Evolutionary conservation across 37 sponge, comb jelly and placozoan genomes (phyloP).

Genomic region (Amphimedon queenslandica): DNA sequence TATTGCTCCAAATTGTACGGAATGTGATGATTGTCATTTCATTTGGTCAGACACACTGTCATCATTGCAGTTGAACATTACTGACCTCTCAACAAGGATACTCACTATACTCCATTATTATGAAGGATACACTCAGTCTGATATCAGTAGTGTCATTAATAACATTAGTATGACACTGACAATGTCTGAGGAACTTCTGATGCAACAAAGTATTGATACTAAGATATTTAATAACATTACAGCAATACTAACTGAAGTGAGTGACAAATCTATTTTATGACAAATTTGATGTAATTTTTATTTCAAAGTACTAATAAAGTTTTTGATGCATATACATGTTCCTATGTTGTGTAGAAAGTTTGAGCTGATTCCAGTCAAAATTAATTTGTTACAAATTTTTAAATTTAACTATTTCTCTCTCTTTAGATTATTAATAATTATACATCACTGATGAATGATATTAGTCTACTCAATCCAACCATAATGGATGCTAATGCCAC

Average conservation of each 20-base stretch:
- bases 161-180: neutral
- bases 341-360: too few species aligned
- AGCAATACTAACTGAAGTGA: neutral
- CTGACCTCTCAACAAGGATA: neutral
- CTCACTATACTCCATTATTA: slow-evolving; percentile 1
- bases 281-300: too few species aligned
- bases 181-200: neutral
- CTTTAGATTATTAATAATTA: too few species aligned
- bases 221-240: slow-evolving; percentile 3
- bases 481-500: too few species aligned
- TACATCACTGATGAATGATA: too few species aligned
- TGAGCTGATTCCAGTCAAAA: too few species aligned
- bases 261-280: neutral
- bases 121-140: slow-evolving; percentile 7
- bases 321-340: too few species aligned
- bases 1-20: slow-evolving; percentile 42
- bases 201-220: neutral
- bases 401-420: too few species aligned
- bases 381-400: too few species aligned
- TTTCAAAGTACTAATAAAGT: too few species aligned
- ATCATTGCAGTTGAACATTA: neutral
- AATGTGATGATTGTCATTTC: slow-evolving; percentile 52
- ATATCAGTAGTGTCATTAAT: neutral
- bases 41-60: slow-evolving; percentile 29
- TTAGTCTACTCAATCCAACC: too few species aligned